phyloP scores from a whole-genome alignment of 1,140 invertebrate species.

The Eumaeus atala region DNA sequence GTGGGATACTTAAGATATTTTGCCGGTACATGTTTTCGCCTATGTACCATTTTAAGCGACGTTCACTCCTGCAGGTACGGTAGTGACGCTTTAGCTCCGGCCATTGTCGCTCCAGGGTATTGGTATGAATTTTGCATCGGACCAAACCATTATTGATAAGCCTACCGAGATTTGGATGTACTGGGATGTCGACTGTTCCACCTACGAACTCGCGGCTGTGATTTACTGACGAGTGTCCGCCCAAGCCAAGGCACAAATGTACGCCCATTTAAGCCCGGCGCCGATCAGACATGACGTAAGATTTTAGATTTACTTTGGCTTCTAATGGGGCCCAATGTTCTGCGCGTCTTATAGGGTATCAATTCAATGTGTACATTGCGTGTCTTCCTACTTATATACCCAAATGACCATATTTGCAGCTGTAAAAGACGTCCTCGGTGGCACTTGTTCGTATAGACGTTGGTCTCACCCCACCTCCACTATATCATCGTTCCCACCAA shows the following conservation, averaged over 20 bases:
- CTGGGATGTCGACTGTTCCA: no score
- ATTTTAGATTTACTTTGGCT: background rate
- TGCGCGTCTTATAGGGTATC: background rate
- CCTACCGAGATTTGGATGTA: no score
- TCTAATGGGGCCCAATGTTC: background rate
- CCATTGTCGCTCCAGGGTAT: conserved; percentile 2
- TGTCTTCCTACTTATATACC: conserved; percentile 16
- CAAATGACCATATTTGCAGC: conserved; percentile 19
- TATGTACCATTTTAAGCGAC: no score
- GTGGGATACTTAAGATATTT: no score
- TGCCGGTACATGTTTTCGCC: no score
- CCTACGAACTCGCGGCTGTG: no score
- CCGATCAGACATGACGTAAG: background rate
- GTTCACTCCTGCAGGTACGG: no score
- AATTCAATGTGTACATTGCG: background rate
- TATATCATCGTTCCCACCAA: conserved; percentile 17
- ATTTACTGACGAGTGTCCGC: no score
- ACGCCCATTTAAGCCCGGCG: background rate
- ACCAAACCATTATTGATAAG: no score
- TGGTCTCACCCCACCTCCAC: conserved; percentile 23
- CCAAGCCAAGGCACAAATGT: background rate
- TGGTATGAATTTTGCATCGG: background rate
- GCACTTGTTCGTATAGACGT: conserved; percentile 22
- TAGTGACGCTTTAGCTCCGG: background rate
- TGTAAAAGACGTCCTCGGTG: conserved; percentile 21